Percentiles rank a stretch among this genome's conserved stretches.
These are phyloP conservation scores for Gadopsis bispinosus DNA, from an alignment of 2,797 vertebrate species.

Conservation along the genomic window DNA sequence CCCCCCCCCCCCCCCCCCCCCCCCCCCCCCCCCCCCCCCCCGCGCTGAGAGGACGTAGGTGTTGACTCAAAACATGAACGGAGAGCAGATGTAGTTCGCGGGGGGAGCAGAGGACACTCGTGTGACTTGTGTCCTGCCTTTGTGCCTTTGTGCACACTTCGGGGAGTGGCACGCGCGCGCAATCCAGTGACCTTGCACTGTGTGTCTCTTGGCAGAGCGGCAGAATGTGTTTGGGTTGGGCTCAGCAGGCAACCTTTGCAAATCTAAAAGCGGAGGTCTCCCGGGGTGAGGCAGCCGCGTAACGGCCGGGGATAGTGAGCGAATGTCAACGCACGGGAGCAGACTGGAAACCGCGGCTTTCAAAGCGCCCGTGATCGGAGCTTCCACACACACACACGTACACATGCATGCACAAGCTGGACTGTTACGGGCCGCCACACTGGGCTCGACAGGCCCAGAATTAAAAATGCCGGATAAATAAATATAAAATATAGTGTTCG, in stretches of 20 bases:
- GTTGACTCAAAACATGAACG: slow-evolving; percentile 27
- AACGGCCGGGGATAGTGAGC: slow-evolving; percentile 59
- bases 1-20: too few species aligned
- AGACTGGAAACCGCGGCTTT: slow-evolving; percentile 44
- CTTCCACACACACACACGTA: neutral
- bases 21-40: too few species aligned
- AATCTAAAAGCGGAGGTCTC: slow-evolving; percentile 75
- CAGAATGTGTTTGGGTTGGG: slow-evolving; percentile 70
- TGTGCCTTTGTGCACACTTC: slow-evolving; percentile 57
- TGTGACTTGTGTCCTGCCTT: slow-evolving; percentile 44
- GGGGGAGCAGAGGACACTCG: slow-evolving; percentile 12
- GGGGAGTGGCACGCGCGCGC: slow-evolving; percentile 36
- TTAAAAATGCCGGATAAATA: slow-evolving; percentile 37
- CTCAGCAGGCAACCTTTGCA: slow-evolving; percentile 65
- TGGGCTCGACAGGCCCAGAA: slow-evolving; percentile 14
- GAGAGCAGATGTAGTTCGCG: slow-evolving; percentile 25
- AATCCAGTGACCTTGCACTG: slow-evolving; percentile 60
- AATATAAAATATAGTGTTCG: slow-evolving; percentile 33
- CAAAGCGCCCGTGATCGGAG: slow-evolving; percentile 39
- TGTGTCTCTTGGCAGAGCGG: slow-evolving; percentile 61
- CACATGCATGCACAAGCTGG: neutral
- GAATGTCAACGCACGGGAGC: slow-evolving; percentile 66
- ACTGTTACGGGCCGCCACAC: slow-evolving; percentile 2
- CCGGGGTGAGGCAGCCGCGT: slow-evolving; percentile 66
- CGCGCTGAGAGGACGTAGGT: too few species aligned